A percentile compares a stretch with the other conserved stretches of the same genome.
Evolutionary conservation across 2,113 vertebrate genomes (phyloP).

Genomic region (Manacus vitellinus): DNA sequence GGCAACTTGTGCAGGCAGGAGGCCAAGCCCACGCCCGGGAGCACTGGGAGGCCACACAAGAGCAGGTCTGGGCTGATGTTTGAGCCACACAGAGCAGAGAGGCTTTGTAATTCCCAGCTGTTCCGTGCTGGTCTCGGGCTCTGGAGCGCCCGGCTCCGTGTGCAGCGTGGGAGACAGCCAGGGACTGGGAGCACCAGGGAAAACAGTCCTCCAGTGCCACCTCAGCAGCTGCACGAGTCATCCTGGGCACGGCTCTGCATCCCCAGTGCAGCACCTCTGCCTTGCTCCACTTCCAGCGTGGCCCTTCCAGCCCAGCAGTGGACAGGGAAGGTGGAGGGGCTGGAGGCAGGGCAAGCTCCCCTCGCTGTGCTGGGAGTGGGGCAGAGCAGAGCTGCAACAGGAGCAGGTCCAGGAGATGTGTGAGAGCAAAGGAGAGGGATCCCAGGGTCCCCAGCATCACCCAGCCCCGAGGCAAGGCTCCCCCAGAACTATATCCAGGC

Average conservation of each 20-base stretch:
- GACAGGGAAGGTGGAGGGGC: rapidly evolving
- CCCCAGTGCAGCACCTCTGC: background rate
- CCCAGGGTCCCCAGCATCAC: background rate
- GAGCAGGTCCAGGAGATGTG: background rate
- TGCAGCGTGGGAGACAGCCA: background rate
- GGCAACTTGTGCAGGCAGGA: background rate
- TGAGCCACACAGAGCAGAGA: background rate
- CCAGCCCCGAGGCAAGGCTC: background rate
- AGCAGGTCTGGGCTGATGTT: background rate
- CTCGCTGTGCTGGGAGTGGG: background rate
- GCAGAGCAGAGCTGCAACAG: background rate
- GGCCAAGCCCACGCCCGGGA: background rate
- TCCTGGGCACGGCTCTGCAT: background rate
- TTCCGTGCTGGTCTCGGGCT: background rate
- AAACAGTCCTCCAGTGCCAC: background rate
- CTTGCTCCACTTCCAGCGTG: background rate
- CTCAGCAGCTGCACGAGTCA: background rate
- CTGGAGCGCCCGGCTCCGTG: background rate
- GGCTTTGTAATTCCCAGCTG: conserved; percentile 51
- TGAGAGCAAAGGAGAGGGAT: background rate
- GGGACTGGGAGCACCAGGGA: background rate
- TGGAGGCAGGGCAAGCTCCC: background rate
- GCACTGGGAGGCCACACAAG: background rate
- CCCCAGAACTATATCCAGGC: background rate
- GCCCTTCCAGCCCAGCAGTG: background rate